A percentile compares a stretch with the other conserved stretches of the same genome.
Evolutionary conservation across 2,888 invertebrate species (phyloP).

Genomic region (Cremastinae sp.): DNA sequence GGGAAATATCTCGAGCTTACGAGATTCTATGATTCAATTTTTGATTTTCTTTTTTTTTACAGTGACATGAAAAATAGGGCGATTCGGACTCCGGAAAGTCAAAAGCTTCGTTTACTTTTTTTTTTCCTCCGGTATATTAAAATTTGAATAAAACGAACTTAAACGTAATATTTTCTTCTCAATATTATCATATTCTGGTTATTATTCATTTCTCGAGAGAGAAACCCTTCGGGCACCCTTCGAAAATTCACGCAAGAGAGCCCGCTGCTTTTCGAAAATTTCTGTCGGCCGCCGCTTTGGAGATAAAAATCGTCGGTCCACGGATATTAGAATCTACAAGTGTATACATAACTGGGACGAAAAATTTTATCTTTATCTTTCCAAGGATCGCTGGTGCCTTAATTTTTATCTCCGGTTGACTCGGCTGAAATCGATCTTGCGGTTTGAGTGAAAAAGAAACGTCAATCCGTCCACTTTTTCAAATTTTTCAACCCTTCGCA

Average conservation of each 20-base stretch:
- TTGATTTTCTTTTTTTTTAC: no score
- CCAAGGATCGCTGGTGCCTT: conserved; percentile 67
- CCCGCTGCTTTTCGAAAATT: conserved; percentile 60
- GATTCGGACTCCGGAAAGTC: neutral
- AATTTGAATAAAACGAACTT: conserved; percentile 54
- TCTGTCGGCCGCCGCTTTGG: conserved; percentile 67
- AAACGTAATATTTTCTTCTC: conserved; percentile 46
- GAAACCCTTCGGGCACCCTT: conserved; percentile 21
- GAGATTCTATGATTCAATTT: no score
- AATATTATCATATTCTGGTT: conserved; percentile 72
- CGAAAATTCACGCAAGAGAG: conserved; percentile 47
- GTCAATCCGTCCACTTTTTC: conserved; percentile 24
- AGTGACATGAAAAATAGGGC: no score
- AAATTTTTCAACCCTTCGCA: neutral
- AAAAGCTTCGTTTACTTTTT: conserved; percentile 1
- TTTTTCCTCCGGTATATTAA: conserved; percentile 61
- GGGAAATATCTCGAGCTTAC: no score
- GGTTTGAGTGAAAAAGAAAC: conserved; percentile 19
- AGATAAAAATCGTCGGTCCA: conserved; percentile 63
- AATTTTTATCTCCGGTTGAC: conserved; percentile 68
- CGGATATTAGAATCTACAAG: conserved; percentile 9
- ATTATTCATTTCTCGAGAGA: conserved; percentile 70
- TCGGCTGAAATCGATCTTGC: conserved; percentile 59
- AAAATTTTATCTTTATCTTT: conserved; percentile 64
- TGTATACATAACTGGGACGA: conserved; percentile 42